Conservation (phyloP, 2,113 vertebrate species). For the Erythrolamprus reginae region DNA sequence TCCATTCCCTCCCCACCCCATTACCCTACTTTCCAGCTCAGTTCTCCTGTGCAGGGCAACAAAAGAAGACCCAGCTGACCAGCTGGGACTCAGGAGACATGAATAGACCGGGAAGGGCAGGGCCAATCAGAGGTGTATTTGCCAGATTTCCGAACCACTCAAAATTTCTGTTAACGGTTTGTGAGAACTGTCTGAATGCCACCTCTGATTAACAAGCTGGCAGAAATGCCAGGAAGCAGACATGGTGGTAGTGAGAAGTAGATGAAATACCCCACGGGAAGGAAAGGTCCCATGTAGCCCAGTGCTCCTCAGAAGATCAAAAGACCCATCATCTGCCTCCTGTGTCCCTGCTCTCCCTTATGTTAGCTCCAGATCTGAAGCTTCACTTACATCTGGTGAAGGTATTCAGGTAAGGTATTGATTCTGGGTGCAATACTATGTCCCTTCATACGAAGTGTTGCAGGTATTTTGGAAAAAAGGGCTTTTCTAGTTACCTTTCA, state of each 20-base stretch:
- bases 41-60: too few species aligned
- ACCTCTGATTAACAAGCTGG: background rate
- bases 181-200: too few species aligned
- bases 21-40: too few species aligned
- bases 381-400: background rate
- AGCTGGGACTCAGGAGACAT: too few species aligned
- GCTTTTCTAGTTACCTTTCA: conserved; percentile 75
- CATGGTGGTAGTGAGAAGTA: background rate
- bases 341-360: background rate
- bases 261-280: background rate
- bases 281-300: background rate
- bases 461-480: background rate
- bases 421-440: background rate
- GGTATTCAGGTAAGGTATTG: background rate
- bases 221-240: background rate
- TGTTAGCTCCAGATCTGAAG: background rate
- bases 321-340: background rate
- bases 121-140: too few species aligned
- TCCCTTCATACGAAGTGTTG: background rate
- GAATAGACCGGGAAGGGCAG: too few species aligned
- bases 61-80: too few species aligned
- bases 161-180: too few species aligned
- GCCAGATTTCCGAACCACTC: too few species aligned
- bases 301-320: background rate
- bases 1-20: too few species aligned